Percentiles rank a stretch among this genome's conserved stretches.
These are phyloP conservation scores for Stegostoma tigrinum DNA, from an alignment of 2,113 vertebrate genomes.

Conservation along the genomic window DNA sequence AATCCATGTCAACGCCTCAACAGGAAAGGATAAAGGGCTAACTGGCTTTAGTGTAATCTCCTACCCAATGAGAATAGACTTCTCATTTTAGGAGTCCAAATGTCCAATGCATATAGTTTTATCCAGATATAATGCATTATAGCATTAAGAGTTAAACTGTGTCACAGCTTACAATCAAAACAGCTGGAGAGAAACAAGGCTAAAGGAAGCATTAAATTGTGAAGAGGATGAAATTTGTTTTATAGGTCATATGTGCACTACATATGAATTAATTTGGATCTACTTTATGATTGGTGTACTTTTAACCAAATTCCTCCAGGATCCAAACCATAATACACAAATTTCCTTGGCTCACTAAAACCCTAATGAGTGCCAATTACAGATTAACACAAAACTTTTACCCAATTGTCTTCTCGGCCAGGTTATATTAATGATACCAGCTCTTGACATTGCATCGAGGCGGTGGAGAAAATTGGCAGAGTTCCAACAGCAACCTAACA, in stretches of 20 bases:
- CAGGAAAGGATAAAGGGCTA: slow-evolving; percentile 22
- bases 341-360: not conserved
- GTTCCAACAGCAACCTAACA: not conserved
- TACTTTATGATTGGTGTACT: not conserved
- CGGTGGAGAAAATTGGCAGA: not conserved
- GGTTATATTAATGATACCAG: not conserved
- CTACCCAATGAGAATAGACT: not conserved
- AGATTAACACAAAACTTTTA: not conserved
- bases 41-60: not conserved
- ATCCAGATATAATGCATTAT: not conserved
- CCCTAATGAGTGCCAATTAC: not conserved
- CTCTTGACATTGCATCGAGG: not conserved
- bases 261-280: not conserved
- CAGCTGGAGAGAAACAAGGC: not conserved
- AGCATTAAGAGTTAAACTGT: not conserved
- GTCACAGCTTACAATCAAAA: not conserved
- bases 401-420: not conserved
- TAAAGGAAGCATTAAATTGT: not conserved
- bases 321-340: not conserved
- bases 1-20: not conserved
- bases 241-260: not conserved
- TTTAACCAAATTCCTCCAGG: not conserved
- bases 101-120: not conserved
- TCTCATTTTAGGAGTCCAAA: not conserved
- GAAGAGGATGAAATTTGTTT: not conserved